A percentile compares a stretch with the other conserved stretches of the same genome.
Evolutionary conservation across 2,797 vertebrate species (phyloP).

Genomic region (Syngnathus rostellatus): DNA sequence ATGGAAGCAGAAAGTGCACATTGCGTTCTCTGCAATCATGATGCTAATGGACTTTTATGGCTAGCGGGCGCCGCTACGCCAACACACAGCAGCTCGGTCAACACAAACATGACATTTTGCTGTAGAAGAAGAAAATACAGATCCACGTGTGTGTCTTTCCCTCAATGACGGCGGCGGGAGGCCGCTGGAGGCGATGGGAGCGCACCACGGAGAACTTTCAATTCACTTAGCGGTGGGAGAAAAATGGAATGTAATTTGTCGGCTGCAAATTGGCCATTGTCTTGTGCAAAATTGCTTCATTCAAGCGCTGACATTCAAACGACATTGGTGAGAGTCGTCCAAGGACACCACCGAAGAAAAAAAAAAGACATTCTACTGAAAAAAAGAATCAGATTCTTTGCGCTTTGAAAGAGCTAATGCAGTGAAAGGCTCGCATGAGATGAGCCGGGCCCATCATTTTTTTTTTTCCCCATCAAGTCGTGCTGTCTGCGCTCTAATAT

Average conservation of each 20-base stretch:
- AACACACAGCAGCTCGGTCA: background rate
- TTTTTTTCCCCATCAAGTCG: constrained; percentile 28
- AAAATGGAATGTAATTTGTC: constrained; percentile 55
- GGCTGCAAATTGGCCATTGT: constrained; percentile 55
- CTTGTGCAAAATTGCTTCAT: constrained; percentile 47
- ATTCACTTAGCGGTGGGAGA: constrained; percentile 34
- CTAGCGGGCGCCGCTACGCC: background rate
- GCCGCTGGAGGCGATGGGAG: background rate
- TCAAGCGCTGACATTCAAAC: constrained; percentile 50
- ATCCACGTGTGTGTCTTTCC: background rate
- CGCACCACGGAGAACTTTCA: constrained; percentile 13
- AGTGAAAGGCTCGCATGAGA: constrained; percentile 30
- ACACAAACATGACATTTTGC: background rate
- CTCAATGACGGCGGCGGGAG: background rate
- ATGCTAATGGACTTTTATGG: background rate
- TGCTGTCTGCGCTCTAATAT: constrained; percentile 41
- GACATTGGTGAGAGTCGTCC: constrained; percentile 28
- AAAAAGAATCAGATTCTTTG: constrained; percentile 19
- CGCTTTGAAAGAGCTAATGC: constrained; percentile 24
- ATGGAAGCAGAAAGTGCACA: background rate
- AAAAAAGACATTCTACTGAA: constrained; percentile 13
- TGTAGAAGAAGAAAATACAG: background rate
- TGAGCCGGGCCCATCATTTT: constrained; percentile 38
- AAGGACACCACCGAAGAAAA: constrained; percentile 28
- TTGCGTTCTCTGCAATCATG: background rate